These are phyloP conservation scores for Perca schrenkii DNA, from an alignment of 2,113 vertebrate genomes.

Conservation along the genomic window DNA sequence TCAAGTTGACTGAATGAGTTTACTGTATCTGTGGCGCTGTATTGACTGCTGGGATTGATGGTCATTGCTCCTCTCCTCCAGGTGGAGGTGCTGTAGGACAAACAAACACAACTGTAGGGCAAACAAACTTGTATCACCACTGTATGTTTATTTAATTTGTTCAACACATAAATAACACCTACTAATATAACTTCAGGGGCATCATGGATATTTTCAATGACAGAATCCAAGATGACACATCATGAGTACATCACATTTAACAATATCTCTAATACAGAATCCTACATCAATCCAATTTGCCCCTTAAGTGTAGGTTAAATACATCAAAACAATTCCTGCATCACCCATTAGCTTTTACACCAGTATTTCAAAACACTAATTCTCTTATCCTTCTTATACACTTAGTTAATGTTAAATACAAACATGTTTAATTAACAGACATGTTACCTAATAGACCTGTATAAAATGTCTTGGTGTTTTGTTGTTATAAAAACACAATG, in stretches of 20 bases:
- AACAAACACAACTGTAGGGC: too few relatives aligned
- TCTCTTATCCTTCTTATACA: slow-evolving; percentile 11
- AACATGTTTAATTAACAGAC: background rate
- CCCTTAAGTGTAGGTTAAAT: slow-evolving; percentile 13
- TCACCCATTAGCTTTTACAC: background rate
- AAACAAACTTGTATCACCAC: background rate
- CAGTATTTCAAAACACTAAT: slow-evolving; percentile 4
- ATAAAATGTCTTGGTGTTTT: background rate
- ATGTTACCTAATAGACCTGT: slow-evolving; percentile 28
- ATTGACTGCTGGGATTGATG: too few relatives aligned
- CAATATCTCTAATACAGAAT: slow-evolving; percentile 48
- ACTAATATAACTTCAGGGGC: background rate
- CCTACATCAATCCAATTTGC: slow-evolving; percentile 3
- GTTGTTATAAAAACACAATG: slow-evolving; percentile 35
- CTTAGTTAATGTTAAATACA: slow-evolving; percentile 25
- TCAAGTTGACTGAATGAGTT: too few relatives aligned
- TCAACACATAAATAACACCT: slow-evolving; percentile 29
- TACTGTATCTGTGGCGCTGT: too few relatives aligned
- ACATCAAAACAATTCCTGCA: slow-evolving; percentile 1
- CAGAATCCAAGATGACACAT: too few relatives aligned
- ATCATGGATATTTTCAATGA: too few relatives aligned
- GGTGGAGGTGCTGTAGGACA: too few relatives aligned
- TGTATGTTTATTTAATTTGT: slow-evolving; percentile 28
- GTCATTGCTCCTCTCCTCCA: too few relatives aligned
- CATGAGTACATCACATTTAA: slow-evolving; percentile 2